phyloP scores from a whole-genome alignment of 2,113 vertebrate species.

The Pygoscelis antarcticus region DNA sequence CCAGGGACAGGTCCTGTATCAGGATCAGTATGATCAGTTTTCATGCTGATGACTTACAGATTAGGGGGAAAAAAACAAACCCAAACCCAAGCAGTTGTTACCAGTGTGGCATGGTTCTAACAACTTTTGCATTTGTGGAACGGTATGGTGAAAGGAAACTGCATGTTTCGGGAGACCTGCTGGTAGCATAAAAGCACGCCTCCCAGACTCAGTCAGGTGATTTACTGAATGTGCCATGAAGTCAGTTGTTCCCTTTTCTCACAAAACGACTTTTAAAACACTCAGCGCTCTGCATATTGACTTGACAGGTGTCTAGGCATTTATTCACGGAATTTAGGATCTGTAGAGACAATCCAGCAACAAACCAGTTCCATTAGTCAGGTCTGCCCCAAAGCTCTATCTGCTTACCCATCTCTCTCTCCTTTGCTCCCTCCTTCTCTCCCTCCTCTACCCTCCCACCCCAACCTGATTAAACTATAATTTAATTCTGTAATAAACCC shows the following conservation, averaged over 20 bases:
- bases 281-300: not conserved
- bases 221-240: not conserved
- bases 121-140: too few relatives aligned
- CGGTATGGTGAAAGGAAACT: not conserved
- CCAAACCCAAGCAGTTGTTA: not conserved
- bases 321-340: not conserved
- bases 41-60: not conserved
- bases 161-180: not conserved
- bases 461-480: not conserved
- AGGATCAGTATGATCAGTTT: not conserved
- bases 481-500: not conserved
- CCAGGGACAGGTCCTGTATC: not conserved
- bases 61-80: not conserved
- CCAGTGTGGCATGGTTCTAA: not conserved
- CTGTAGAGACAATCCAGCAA: not conserved
- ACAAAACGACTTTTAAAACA: not conserved
- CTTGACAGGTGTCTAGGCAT: not conserved
- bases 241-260: not conserved
- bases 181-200: not conserved
- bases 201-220: not conserved
- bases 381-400: not conserved
- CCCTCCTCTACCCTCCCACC: too few relatives aligned
- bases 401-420: not conserved
- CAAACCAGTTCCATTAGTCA: not conserved
- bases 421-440: too few relatives aligned